These are phyloP conservation scores for Lingula anatina DNA, from an alignment of 2,888 invertebrate species.

Conservation along the genomic window DNA sequence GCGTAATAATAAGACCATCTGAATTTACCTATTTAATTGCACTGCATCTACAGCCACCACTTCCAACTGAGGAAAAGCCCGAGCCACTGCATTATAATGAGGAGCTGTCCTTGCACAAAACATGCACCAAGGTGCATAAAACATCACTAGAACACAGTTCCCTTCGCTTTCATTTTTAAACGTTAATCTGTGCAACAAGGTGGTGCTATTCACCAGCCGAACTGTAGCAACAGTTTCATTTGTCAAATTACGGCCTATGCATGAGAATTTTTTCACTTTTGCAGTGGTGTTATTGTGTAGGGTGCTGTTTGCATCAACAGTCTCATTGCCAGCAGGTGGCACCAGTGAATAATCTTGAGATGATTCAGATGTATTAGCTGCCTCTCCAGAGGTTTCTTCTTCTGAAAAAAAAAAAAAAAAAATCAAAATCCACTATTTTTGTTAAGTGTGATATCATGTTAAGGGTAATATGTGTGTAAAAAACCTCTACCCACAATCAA, in stretches of 20 bases:
- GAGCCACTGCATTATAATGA: constrained; percentile 81
- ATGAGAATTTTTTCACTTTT: constrained; percentile 36
- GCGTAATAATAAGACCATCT: too few species aligned
- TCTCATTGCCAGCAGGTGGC: not conserved
- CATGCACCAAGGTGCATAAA: constrained; percentile 84
- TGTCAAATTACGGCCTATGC: constrained; percentile 31
- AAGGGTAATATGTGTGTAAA: too few species aligned
- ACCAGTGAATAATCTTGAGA: not conserved
- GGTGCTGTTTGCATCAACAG: constrained; percentile 1
- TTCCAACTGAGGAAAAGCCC: constrained; percentile 79
- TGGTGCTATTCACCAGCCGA: constrained; percentile 67
- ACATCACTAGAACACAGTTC: constrained; percentile 68
- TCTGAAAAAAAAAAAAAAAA: too few species aligned
- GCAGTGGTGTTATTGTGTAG: constrained; percentile 23
- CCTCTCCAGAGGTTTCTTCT: too few species aligned
- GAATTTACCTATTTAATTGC: constrained; percentile 63
- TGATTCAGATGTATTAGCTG: too few species aligned
- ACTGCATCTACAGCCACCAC: constrained; percentile 84
- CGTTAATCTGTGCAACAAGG: constrained; percentile 63
- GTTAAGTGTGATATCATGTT: too few species aligned
- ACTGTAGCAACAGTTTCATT: constrained; percentile 25
- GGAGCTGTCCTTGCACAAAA: constrained; percentile 87
- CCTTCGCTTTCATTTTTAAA: constrained; percentile 55
- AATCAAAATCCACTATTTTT: too few species aligned
- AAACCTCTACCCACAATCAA: too few species aligned